Conservation (phyloP, 2,888 invertebrate genomes). For the Acanthosepion esculentum region DNA sequence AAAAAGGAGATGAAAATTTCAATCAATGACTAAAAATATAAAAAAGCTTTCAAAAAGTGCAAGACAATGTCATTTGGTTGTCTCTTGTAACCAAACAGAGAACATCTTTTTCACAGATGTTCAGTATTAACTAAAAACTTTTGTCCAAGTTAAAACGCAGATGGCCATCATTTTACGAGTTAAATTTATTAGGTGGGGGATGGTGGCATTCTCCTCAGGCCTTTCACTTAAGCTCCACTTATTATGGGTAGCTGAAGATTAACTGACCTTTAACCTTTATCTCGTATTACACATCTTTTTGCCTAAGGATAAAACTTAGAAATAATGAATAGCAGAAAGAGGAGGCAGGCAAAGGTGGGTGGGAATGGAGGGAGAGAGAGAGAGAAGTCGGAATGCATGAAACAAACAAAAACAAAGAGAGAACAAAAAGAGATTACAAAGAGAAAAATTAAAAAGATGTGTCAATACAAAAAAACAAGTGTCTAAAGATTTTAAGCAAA, state of each 20-base stretch:
- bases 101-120: background rate
- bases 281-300: background rate
- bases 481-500: too few relatives aligned
- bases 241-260: background rate
- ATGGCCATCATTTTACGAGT: too few relatives aligned
- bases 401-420: background rate
- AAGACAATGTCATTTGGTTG: too few relatives aligned
- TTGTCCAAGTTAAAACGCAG: too few relatives aligned
- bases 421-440: background rate
- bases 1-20: too few relatives aligned
- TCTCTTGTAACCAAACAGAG: background rate
- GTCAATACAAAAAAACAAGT: too few relatives aligned
- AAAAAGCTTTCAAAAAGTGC: too few relatives aligned
- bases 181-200: background rate
- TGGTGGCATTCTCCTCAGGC: background rate
- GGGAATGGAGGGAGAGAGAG: background rate
- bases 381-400: background rate
- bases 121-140: background rate
- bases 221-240: too few relatives aligned
- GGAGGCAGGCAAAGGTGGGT: background rate
- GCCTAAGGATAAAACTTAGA: background rate
- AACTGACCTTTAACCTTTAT: background rate
- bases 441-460: too few relatives aligned
- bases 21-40: too few relatives aligned
- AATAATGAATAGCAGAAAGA: background rate